Evolutionary conservation across 2,113 vertebrate genomes (phyloP).

Genomic region (Otis tarda): DNA sequence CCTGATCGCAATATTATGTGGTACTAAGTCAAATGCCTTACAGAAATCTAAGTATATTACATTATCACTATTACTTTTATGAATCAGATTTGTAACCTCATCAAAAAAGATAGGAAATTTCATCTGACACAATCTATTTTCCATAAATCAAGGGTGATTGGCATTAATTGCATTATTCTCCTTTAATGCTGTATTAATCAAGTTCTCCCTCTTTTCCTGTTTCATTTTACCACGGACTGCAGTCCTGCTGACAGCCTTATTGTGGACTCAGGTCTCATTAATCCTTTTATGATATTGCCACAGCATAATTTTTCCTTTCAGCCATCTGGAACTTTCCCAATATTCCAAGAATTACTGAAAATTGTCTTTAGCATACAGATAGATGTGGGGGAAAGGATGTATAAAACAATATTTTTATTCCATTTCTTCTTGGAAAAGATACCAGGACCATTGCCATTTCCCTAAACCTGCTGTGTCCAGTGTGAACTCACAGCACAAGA

Average conservation of each 20-base stretch:
- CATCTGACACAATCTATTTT: constrained; percentile 25
- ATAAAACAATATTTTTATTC: background rate
- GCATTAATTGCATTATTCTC: constrained; percentile 37
- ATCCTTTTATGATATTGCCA: constrained; percentile 22
- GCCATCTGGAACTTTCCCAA: constrained; percentile 1
- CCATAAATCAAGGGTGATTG: background rate
- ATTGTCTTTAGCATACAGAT: background rate
- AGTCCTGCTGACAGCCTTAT: constrained; percentile 13
- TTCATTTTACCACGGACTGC: background rate
- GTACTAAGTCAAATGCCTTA: constrained; percentile 7
- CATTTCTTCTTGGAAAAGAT: background rate
- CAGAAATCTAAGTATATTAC: constrained; percentile 41
- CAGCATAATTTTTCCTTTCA: constrained; percentile 13
- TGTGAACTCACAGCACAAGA: background rate
- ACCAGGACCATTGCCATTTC: background rate
- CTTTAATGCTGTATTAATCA: constrained; percentile 42
- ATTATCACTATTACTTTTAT: constrained; percentile 39
- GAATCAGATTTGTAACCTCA: constrained; percentile 36
- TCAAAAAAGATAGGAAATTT: constrained; percentile 21
- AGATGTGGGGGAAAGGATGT: background rate
- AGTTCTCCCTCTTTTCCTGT: background rate
- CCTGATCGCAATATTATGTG: constrained; percentile 12
- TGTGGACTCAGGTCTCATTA: background rate
- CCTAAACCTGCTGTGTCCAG: background rate
- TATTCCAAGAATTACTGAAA: constrained; percentile 37